These are phyloP conservation scores for Chloroceryle aenea DNA, from an alignment of 2,113 vertebrate species.

Conservation along the genomic window DNA sequence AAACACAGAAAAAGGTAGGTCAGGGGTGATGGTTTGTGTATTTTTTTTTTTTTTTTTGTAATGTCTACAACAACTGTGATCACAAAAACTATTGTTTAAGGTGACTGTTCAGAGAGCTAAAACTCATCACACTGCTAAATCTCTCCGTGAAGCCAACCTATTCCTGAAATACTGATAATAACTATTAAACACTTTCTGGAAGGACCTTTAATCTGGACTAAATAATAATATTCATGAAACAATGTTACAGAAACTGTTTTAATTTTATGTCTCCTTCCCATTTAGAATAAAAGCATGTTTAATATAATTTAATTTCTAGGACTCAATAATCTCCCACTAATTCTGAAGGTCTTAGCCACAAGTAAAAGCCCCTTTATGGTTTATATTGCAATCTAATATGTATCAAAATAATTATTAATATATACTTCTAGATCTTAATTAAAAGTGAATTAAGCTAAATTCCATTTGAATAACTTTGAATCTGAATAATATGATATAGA, in stretches of 20 bases:
- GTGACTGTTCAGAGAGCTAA: not conserved
- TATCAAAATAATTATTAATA: not conserved
- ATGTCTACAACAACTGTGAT: not conserved
- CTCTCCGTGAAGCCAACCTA: not conserved
- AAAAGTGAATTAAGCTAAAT: not conserved
- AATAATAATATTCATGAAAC: not conserved
- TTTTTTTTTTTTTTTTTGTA: not conserved
- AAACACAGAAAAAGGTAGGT: not conserved
- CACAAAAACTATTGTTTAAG: not conserved
- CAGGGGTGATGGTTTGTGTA: not conserved
- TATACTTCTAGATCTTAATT: not conserved
- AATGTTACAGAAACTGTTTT: not conserved
- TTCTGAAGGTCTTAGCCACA: not conserved
- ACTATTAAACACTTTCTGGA: not conserved
- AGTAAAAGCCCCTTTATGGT: not conserved
- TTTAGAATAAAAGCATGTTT: not conserved
- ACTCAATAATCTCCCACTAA: not conserved
- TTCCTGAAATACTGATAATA: not conserved
- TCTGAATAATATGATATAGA: not conserved
- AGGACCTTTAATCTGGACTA: not conserved
- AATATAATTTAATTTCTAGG: not conserved
- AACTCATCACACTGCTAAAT: not conserved
- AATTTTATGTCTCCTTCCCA: not conserved
- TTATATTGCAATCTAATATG: not conserved
- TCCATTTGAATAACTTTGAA: not conserved